Evolutionary conservation across 2,113 vertebrate genomes (phyloP), one percentile per base, ranked within the genome.

Genomic region (Parus major): DNA sequence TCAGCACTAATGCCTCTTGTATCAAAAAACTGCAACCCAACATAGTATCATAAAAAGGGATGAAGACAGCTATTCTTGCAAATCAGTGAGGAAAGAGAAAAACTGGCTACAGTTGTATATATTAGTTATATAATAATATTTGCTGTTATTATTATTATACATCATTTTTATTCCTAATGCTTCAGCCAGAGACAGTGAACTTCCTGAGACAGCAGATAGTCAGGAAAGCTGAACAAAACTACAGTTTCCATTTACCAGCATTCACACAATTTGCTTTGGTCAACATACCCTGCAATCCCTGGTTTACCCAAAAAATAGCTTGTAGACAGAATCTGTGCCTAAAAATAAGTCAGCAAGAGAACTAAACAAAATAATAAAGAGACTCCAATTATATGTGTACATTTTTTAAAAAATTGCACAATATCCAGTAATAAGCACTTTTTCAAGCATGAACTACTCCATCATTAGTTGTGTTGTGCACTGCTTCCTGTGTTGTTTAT

Each of bases 341-440:
- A 90, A 92, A 94, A 95, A 71, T 94, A 96, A 96, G 41, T 59
- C 60, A 66, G n/a, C 55, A 81, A 73, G 92, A 36, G 44, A 88
- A 83, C 55, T 66, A 66, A 92, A 83, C 33, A 73, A 35, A 56
- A 11, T n/a, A 86, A 87, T 69, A 77, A 80, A 63, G 60, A 63
- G 44, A 57, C 25, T 75, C 75, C 46, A 17, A 41, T 90, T 44
- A 57, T 85, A 59, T 16, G 36, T 78, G 72, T 81, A 79, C 81
- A 33, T 65, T 95, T 92, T 83, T 66, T 42, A 53, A 53, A 92
- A 69, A 83, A 71, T 88, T 96, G 57, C 76, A 65, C 72, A 86
- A 88, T n/a, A 76, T 61, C 36, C 52, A 84, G 21, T 72, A 90
- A 50, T 50, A 92, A 93, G 80, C 56, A 46, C 8, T 84, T 92